Evolutionary conservation across 2,888 invertebrate species (phyloP).

Genomic region (Aphrophora alni): DNA sequence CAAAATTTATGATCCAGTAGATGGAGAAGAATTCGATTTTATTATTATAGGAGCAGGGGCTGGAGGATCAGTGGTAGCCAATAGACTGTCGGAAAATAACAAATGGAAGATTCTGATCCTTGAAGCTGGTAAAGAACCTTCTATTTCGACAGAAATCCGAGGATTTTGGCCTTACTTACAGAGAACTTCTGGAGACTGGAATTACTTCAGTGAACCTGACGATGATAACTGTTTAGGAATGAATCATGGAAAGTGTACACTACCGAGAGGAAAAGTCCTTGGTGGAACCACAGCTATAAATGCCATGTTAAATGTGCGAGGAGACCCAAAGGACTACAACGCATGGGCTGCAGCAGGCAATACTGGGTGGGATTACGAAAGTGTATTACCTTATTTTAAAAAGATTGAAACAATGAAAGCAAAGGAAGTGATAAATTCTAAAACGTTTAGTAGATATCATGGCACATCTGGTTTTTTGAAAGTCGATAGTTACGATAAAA

Average conservation of each 20-base stretch:
- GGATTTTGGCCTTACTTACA: not conserved
- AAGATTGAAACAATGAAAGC: not conserved
- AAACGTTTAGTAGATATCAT: not conserved
- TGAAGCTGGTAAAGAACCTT: constrained; percentile 29
- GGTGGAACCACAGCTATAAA: constrained; percentile 27
- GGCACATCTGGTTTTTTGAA: not conserved
- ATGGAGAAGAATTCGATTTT: constrained; percentile 20
- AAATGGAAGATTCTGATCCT: constrained; percentile 34
- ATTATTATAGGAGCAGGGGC: constrained; percentile 21
- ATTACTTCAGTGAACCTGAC: constrained; percentile 21
- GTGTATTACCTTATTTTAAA: not conserved
- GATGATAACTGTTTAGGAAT: constrained; percentile 23
- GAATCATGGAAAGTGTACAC: constrained; percentile 20
- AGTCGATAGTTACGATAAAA: not conserved
- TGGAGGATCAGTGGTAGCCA: constrained; percentile 26
- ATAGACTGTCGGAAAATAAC: constrained; percentile 13
- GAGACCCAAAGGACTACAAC: constrained; percentile 11
- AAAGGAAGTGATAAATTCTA: not conserved
- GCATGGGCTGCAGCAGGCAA: constrained; percentile 15
- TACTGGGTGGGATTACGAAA: not conserved
- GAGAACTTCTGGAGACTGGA: constrained; percentile 25
- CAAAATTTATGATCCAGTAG: no score
- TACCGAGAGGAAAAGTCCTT: constrained; percentile 29
- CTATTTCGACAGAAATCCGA: constrained; percentile 26
- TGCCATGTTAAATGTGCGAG: constrained; percentile 19